Conservation (phyloP, 1,140 invertebrate genomes). For the Camponotus pennsylvanicus region DNA sequence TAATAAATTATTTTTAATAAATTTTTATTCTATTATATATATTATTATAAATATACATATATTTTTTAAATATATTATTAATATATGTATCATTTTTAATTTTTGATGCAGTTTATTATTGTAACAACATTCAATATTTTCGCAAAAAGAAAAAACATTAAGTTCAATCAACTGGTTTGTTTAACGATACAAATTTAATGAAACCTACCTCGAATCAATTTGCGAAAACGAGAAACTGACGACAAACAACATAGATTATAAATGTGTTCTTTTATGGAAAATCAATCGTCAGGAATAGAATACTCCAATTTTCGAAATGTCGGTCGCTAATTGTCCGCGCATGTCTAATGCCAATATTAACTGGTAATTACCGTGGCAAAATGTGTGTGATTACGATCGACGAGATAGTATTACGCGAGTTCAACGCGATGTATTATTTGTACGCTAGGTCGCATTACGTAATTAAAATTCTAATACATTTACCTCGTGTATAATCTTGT, state of each 20-base stretch:
- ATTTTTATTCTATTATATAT: too few species aligned
- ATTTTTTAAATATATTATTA: too few species aligned
- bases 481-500: conserved; percentile 33
- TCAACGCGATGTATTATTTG: conserved; percentile 25
- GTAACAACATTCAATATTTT: too few species aligned
- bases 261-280: conserved; percentile 4
- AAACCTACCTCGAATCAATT: not conserved
- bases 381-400: conserved; percentile 21
- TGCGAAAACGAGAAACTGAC: not conserved
- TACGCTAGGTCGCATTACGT: conserved; percentile 47
- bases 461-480: conserved; percentile 67
- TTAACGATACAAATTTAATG: not conserved
- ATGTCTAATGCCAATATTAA: conserved; percentile 12
- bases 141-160: not conserved
- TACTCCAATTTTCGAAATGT: conserved; percentile 42
- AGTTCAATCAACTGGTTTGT: conserved; percentile 2
- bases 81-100: too few species aligned
- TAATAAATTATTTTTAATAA: too few species aligned
- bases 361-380: conserved; percentile 8
- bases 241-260: not conserved
- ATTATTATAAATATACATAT: too few species aligned
- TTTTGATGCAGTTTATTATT: too few species aligned
- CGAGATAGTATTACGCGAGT: not conserved
- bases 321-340: conserved; percentile 20
- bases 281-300: conserved; percentile 9